phyloP scores from a whole-genome alignment of 1,140 invertebrate genomes.

The Hyles euphorbiae region DNA sequence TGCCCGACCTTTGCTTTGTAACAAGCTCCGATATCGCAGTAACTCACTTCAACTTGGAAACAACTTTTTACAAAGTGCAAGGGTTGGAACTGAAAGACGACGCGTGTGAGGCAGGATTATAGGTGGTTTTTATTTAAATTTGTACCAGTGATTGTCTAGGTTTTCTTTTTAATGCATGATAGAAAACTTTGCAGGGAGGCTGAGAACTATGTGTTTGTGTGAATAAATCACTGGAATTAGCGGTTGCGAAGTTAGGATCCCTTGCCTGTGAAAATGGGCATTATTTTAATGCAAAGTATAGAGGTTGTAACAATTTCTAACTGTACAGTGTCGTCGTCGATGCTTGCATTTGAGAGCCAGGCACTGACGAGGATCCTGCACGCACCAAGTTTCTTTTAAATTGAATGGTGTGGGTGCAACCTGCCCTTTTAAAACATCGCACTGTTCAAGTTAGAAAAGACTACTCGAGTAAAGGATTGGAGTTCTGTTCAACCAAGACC shows the following conservation, averaged over 20 bases:
- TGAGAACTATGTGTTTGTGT: constrained; percentile 70
- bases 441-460: constrained; percentile 74
- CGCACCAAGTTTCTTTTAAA: constrained; percentile 72
- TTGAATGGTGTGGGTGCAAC: constrained; percentile 71
- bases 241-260: constrained; percentile 68
- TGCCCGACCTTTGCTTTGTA: constrained; percentile 69
- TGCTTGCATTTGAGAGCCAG: constrained; percentile 22
- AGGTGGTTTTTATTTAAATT: constrained; percentile 47
- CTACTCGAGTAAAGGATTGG: constrained; percentile 69
- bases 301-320: constrained; percentile 82
- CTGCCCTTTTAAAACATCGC: constrained; percentile 56
- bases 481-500: constrained; percentile 75
- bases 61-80: constrained; percentile 57
- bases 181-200: constrained; percentile 73
- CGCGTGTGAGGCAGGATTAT: constrained; percentile 46
- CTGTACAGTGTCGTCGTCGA: constrained; percentile 56
- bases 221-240: constrained; percentile 66
- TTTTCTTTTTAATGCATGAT: constrained; percentile 68
- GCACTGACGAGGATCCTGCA: constrained; percentile 51
- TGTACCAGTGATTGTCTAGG: constrained; percentile 51
- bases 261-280: constrained; percentile 84
- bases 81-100: constrained; percentile 54
- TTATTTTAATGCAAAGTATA: constrained; percentile 94
- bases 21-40: constrained; percentile 37
- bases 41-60: constrained; percentile 33